phyloP scores from a whole-genome alignment of 2,888 invertebrate genomes.

The Fragum whitleyi region DNA sequence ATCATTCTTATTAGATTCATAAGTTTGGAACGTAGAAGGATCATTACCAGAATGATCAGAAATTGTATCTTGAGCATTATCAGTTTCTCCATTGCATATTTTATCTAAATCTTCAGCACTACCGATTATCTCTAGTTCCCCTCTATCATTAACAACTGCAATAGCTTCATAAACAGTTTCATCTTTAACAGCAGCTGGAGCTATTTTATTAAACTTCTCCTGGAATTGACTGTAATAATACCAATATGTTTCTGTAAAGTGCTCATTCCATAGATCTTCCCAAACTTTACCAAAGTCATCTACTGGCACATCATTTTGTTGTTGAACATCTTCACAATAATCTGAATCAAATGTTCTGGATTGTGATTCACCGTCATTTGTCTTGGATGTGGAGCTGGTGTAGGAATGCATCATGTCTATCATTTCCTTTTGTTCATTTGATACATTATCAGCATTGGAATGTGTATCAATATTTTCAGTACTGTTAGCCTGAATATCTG shows the following conservation, averaged over 20 bases:
- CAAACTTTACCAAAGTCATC: conserved; percentile 70
- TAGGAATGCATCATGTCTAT: conserved; percentile 77
- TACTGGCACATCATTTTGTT: not conserved
- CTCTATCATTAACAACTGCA: conserved; percentile 59
- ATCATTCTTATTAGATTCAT: not conserved
- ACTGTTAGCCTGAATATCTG: conserved; percentile 29
- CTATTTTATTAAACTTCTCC: conserved; percentile 58
- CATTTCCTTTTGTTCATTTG: conserved; percentile 68
- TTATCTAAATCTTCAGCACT: not conserved
- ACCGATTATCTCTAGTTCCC: conserved; percentile 33
- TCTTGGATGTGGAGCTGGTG: conserved; percentile 35
- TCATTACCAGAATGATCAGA: not conserved
- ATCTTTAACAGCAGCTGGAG: not conserved
- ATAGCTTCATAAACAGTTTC: conserved; percentile 41
- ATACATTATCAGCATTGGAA: conserved; percentile 59
- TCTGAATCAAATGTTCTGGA: not conserved
- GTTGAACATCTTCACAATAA: conserved; percentile 21
- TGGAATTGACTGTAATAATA: conserved; percentile 77
- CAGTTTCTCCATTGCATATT: not conserved
- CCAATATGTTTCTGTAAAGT: conserved; percentile 80
- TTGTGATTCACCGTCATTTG: not conserved
- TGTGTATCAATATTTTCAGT: conserved; percentile 30
- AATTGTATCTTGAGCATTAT: not conserved
- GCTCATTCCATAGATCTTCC: conserved; percentile 81
- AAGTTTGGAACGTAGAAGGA: not conserved